Conservation (phyloP, 1,140 invertebrate genomes). For the Campoletis sonorensis region DNA sequence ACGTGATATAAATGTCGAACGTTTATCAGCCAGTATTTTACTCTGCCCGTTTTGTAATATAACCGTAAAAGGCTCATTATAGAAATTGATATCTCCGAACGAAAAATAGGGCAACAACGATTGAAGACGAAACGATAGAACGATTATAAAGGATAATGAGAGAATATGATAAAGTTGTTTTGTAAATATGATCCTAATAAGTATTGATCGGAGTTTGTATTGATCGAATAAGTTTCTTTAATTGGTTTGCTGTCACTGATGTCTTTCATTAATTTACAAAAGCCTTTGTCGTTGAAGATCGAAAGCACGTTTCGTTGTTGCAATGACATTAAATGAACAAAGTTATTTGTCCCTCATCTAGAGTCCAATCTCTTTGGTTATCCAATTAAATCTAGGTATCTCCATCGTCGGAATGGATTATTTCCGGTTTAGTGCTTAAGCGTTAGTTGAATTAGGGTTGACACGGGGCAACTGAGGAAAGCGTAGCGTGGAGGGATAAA, state of each 20-base stretch:
- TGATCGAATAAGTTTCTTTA: no score
- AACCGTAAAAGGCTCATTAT: background rate
- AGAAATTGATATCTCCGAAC: no score
- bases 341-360: background rate
- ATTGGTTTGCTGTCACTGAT: no score
- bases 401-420: slow-evolving; percentile 14
- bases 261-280: background rate
- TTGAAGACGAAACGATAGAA: no score
- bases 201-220: no score
- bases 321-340: background rate
- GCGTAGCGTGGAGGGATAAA: background rate
- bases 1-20: background rate
- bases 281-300: background rate
- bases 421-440: slow-evolving; percentile 35
- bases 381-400: slow-evolving; percentile 20
- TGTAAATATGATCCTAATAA: no score
- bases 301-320: background rate
- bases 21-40: no score
- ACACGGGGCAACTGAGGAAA: background rate
- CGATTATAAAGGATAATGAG: no score
- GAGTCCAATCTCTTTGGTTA: background rate
- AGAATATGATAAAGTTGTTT: no score
- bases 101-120: no score
- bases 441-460: slow-evolving; percentile 36
- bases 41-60: no score